Evolutionary conservation across 2,113 vertebrate genomes (phyloP).

Genomic region (Chrysemys picta): DNA sequence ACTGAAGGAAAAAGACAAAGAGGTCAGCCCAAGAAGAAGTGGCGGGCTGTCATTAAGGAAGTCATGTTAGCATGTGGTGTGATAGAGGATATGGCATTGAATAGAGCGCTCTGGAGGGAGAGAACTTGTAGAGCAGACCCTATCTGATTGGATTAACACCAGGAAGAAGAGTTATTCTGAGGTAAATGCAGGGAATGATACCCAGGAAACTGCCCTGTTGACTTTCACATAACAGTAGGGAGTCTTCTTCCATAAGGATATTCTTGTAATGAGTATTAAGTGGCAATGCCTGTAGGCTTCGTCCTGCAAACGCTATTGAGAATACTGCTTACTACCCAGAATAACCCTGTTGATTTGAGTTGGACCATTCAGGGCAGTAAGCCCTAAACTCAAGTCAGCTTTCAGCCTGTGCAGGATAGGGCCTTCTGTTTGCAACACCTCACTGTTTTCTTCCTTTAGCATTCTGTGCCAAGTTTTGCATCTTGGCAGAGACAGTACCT

Average conservation of each 20-base stretch:
- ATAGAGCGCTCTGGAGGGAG: too few species aligned
- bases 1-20: too few species aligned
- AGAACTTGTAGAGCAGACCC: too few species aligned
- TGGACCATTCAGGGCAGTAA: neutral
- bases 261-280: neutral
- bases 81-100: too few species aligned
- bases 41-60: too few species aligned
- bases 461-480: neutral
- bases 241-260: neutral
- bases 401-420: neutral
- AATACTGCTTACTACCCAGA: neutral
- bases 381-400: fast-evolving
- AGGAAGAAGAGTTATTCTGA: neutral
- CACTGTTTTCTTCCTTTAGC: neutral
- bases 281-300: neutral
- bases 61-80: too few species aligned
- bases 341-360: neutral
- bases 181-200: neutral
- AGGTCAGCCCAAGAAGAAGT: neutral
- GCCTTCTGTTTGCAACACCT: neutral
- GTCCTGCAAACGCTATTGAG: neutral
- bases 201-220: neutral
- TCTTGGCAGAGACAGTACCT: neutral
- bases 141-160: too few species aligned
- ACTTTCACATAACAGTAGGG: neutral